Conservation (phyloP, 2,888 invertebrate genomes). For the Apamea epomidion region DNA sequence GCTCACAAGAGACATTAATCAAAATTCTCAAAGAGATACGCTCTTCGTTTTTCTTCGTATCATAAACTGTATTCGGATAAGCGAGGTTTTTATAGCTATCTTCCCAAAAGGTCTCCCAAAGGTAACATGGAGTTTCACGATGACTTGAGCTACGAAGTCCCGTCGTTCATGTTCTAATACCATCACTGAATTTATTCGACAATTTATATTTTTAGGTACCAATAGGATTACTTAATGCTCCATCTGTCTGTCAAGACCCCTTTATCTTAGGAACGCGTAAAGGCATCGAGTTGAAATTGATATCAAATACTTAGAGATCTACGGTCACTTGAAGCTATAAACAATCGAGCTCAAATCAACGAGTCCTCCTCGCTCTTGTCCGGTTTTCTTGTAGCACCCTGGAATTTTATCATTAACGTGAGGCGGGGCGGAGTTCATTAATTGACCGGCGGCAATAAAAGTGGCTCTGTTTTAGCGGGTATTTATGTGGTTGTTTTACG, state of each 20-base stretch:
- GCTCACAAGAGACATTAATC: background rate
- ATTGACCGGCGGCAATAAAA: background rate
- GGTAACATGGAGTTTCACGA: background rate
- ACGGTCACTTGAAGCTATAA: too few species aligned
- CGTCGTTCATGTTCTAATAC: background rate
- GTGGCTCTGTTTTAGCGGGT: background rate
- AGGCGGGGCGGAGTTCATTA: background rate
- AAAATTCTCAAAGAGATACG: too few species aligned
- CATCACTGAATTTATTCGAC: background rate
- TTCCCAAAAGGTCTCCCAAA: background rate
- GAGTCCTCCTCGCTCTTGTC: too few species aligned
- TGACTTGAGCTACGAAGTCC: background rate
- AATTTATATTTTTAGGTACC: too few species aligned
- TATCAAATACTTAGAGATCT: too few species aligned
- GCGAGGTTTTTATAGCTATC: background rate
- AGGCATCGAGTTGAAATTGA: too few species aligned
- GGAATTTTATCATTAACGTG: background rate
- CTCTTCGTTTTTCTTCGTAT: conserved; percentile 1
- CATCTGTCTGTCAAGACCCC: too few species aligned
- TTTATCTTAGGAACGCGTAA: too few species aligned
- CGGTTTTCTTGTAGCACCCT: background rate
- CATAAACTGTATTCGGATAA: background rate
- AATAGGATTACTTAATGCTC: too few species aligned
- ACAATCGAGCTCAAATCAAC: too few species aligned
- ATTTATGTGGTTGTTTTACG: background rate